A percentile compares a stretch with the other conserved stretches of the same genome.
Conservation (phyloP, 2,888 invertebrate genomes). For the Trachelus tabidus region DNA sequence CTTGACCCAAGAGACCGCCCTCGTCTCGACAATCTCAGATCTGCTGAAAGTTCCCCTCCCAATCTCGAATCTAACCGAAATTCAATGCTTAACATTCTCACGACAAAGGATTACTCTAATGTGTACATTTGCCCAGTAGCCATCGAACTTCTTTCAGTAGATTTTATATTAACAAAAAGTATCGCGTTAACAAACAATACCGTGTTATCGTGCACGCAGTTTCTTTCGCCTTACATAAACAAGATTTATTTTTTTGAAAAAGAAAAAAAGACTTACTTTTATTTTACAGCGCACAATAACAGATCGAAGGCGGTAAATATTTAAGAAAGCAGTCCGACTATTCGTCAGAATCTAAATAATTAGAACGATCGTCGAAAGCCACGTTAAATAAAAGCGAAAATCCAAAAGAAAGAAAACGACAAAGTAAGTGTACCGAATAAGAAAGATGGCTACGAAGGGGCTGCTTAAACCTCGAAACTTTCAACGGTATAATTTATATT, state of each 20-base stretch:
- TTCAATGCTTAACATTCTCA: slow-evolving; percentile 17
- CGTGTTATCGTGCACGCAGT: not conserved
- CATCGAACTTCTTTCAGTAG: slow-evolving; percentile 18
- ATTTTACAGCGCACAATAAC: no score
- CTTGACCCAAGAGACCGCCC: no score
- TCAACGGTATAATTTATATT: slow-evolving; percentile 51
- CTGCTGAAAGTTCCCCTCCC: not conserved
- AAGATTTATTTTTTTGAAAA: not conserved
- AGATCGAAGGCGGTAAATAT: no score
- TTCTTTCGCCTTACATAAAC: no score
- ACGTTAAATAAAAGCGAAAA: slow-evolving; percentile 5
- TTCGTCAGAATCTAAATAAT: not conserved
- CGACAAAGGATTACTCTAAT: slow-evolving; percentile 32
- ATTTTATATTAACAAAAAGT: no score
- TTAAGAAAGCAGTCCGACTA: no score
- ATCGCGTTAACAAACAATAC: not conserved
- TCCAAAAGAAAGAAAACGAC: slow-evolving; percentile 27
- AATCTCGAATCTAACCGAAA: not conserved
- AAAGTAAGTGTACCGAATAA: no score
- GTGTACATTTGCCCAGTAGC: slow-evolving; percentile 33
- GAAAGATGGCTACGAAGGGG: slow-evolving; percentile 44
- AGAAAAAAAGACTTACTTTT: slow-evolving; percentile 6
- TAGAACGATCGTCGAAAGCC: not conserved
- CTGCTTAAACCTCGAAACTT: slow-evolving; percentile 36
- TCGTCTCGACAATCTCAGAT: no score